phyloP scores from a whole-genome alignment of 2,888 invertebrate species.

The Elmis aenea region DNA sequence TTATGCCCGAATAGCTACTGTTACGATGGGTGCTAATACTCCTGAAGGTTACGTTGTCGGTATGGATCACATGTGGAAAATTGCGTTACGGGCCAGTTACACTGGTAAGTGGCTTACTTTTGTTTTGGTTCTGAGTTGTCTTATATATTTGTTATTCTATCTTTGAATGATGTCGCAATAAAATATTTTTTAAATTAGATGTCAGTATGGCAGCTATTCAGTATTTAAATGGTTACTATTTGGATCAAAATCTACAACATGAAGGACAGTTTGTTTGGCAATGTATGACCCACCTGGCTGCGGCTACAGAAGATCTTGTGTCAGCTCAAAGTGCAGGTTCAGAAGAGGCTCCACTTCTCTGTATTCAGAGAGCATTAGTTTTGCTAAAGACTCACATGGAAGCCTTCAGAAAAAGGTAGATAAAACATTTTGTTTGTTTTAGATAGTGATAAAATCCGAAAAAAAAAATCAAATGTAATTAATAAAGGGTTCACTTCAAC shows the following conservation, averaged over 20 bases:
- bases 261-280: conserved; percentile 91
- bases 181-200: conserved; percentile 49
- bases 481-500: too few relatives aligned
- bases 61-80: conserved; percentile 93
- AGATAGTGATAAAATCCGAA: too few relatives aligned
- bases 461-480: too few relatives aligned
- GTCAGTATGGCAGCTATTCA: conserved; percentile 94
- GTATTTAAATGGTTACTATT: conserved; percentile 90
- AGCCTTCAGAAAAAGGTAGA: conserved; percentile 74
- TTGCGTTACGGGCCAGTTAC: conserved; percentile 83
- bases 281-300: conserved; percentile 87
- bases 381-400: conserved; percentile 89
- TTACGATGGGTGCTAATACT: conserved; percentile 53
- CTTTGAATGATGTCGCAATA: too few relatives aligned
- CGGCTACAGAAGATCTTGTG: conserved; percentile 69
- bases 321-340: conserved; percentile 44
- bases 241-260: conserved; percentile 84
- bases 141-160: too few relatives aligned
- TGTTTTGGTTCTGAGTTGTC: background rate
- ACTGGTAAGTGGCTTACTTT: conserved; percentile 52
- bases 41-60: conserved; percentile 63
- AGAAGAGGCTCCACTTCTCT: conserved; percentile 78
- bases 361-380: conserved; percentile 84
- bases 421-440: too few relatives aligned
- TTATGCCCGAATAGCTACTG: conserved; percentile 75